These are phyloP conservation scores for Phortica okadai DNA, from an alignment of 2,888 invertebrate genomes.

Conservation along the genomic window DNA sequence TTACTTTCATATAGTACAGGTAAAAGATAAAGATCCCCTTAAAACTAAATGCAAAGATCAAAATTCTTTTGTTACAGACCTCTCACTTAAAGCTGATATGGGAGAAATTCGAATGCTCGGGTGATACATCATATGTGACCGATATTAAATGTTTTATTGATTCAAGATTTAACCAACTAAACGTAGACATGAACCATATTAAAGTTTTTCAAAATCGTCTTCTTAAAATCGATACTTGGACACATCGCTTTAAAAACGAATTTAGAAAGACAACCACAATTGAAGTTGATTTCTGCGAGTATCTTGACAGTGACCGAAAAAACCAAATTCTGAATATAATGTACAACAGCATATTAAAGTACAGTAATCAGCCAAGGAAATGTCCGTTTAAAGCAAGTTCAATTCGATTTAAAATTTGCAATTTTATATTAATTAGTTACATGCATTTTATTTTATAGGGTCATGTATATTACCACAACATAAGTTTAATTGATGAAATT, in stretches of 20 bases:
- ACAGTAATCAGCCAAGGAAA: background rate
- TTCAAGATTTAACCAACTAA: background rate
- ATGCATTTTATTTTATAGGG: conserved; percentile 2
- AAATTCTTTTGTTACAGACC: background rate
- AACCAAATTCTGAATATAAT: background rate
- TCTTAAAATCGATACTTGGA: background rate
- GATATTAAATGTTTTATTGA: background rate
- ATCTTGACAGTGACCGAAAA: background rate
- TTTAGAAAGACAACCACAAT: background rate
- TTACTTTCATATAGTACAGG: background rate
- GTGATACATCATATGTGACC: background rate
- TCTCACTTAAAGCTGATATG: background rate
- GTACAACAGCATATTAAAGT: conserved; percentile 9
- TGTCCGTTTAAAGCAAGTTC: conserved; percentile 10
- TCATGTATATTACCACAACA: background rate
- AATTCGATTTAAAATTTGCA: background rate
- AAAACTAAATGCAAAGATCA: too few species aligned
- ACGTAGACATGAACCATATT: background rate
- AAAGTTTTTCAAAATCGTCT: background rate
- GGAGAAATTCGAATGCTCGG: background rate
- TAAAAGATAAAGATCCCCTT: background rate
- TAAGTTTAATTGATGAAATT: conserved; percentile 3
- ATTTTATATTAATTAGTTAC: background rate
- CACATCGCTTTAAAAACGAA: background rate
- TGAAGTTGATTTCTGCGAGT: background rate